A percentile compares a stretch with the other conserved stretches of the same genome.
These are phyloP conservation scores for Bombus ignitus DNA, from an alignment of 1,140 invertebrate species.

Conservation along the genomic window DNA sequence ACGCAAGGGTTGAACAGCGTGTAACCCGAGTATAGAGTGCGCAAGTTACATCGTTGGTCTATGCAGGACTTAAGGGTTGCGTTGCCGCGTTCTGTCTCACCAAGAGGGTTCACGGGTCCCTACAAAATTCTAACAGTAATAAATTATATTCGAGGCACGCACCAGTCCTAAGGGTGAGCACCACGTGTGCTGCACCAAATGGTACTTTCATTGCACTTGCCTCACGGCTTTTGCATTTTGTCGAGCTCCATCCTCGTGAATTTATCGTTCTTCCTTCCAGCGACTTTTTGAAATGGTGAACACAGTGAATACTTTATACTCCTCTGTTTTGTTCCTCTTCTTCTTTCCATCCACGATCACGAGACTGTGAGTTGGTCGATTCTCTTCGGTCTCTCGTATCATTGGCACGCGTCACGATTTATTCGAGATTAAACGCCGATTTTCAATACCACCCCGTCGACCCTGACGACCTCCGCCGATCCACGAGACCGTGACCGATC, in stretches of 20 bases:
- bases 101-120: slow-evolving; percentile 59
- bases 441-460: slow-evolving; percentile 33
- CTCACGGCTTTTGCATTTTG: slow-evolving; percentile 74
- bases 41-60: slow-evolving; percentile 6
- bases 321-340: background rate
- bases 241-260: slow-evolving; percentile 60
- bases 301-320: too few species aligned
- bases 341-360: too few species aligned
- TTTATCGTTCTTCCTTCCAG: slow-evolving; percentile 71
- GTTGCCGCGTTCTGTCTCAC: slow-evolving; percentile 12
- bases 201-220: slow-evolving; percentile 79
- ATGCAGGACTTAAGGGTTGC: slow-evolving; percentile 30
- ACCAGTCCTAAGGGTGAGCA: slow-evolving; percentile 64
- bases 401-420: slow-evolving; percentile 38
- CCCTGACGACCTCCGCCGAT: background rate
- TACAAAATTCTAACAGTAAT: slow-evolving; percentile 73
- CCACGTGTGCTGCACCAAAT: slow-evolving; percentile 73
- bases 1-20: slow-evolving; percentile 14
- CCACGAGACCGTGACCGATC: slow-evolving; percentile 5
- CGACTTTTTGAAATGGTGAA: slow-evolving; percentile 5
- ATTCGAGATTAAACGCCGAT: slow-evolving; percentile 40
- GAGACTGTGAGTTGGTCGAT: background rate
- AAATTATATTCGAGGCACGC: slow-evolving; percentile 79
- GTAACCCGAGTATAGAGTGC: background rate
- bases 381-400: background rate